phyloP scores from a whole-genome alignment of 2,888 invertebrate species.

The Lithosia quadra region DNA sequence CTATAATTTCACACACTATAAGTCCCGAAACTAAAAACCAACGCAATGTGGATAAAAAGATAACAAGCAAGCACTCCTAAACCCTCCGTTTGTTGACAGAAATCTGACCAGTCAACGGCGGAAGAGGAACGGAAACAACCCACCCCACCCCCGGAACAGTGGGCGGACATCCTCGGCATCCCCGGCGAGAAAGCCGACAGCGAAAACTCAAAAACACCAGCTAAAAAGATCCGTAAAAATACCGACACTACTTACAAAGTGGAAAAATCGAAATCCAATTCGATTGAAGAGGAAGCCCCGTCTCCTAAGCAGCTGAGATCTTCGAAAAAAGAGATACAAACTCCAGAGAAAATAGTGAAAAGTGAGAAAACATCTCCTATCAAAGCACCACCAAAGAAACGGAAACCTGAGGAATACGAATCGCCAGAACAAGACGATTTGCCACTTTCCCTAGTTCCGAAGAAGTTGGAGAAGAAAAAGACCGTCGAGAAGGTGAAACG shows the following conservation, averaged over 20 bases:
- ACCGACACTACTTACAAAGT: slow-evolving; percentile 40
- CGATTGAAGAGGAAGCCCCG: slow-evolving; percentile 59
- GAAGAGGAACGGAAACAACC: slow-evolving; percentile 79
- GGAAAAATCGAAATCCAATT: slow-evolving; percentile 49
- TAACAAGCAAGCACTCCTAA: slow-evolving; percentile 30
- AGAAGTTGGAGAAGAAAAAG: slow-evolving; percentile 67
- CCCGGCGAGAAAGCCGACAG: slow-evolving; percentile 62
- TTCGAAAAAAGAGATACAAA: slow-evolving; percentile 68
- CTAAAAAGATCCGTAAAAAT: slow-evolving; percentile 30
- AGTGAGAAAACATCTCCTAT: slow-evolving; percentile 50
- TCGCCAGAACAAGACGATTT: slow-evolving; percentile 62
- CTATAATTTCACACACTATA: background rate
- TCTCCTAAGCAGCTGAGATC: slow-evolving; percentile 76
- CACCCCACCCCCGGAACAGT: slow-evolving; percentile 81
- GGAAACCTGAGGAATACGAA: slow-evolving; percentile 66
- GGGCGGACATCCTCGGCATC: slow-evolving; percentile 83
- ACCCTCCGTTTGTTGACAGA: slow-evolving; percentile 50
- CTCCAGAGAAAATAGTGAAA: slow-evolving; percentile 59
- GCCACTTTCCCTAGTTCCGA: slow-evolving; percentile 56
- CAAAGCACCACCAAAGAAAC: slow-evolving; percentile 74
- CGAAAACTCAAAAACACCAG: slow-evolving; percentile 30
- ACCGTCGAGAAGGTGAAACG: slow-evolving; percentile 55
- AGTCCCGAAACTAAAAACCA: slow-evolving; percentile 20
- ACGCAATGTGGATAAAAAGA: slow-evolving; percentile 36
- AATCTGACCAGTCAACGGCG: slow-evolving; percentile 47